phyloP scores from a whole-genome alignment of 2,888 invertebrate genomes.

The Aphelenchoides bicaudatus region DNA sequence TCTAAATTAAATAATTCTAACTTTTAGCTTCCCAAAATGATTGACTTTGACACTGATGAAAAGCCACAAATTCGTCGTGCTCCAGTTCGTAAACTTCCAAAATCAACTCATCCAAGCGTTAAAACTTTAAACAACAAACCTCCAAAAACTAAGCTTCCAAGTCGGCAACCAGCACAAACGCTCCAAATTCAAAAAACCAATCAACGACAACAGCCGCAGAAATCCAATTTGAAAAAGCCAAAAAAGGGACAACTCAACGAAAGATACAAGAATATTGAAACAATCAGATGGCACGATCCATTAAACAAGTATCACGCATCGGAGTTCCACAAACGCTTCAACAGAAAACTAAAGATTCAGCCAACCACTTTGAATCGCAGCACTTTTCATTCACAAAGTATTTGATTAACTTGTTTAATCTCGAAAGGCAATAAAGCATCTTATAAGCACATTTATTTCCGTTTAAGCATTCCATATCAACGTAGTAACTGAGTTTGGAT shows the following conservation, averaged over 20 bases:
- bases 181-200: neutral
- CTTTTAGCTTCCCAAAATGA: too few species aligned
- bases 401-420: neutral
- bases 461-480: constrained; percentile 36
- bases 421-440: neutral
- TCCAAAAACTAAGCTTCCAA: too few species aligned
- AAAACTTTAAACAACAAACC: too few species aligned
- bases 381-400: too few species aligned
- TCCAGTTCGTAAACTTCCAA: too few species aligned
- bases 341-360: neutral
- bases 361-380: too few species aligned
- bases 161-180: too few species aligned
- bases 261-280: neutral
- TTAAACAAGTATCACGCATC: neutral
- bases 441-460: too few species aligned
- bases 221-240: neutral
- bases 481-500: constrained; percentile 36
- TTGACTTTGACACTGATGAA: too few species aligned
- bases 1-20: too few species aligned
- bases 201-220: neutral
- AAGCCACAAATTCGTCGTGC: too few species aligned
- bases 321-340: neutral
- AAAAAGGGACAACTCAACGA: neutral
- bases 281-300: constrained; percentile 10
- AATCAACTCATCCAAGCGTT: too few species aligned